These are phyloP conservation scores for Muscicapa striata DNA, from an alignment of 2,797 vertebrate species.

Conservation along the genomic window DNA sequence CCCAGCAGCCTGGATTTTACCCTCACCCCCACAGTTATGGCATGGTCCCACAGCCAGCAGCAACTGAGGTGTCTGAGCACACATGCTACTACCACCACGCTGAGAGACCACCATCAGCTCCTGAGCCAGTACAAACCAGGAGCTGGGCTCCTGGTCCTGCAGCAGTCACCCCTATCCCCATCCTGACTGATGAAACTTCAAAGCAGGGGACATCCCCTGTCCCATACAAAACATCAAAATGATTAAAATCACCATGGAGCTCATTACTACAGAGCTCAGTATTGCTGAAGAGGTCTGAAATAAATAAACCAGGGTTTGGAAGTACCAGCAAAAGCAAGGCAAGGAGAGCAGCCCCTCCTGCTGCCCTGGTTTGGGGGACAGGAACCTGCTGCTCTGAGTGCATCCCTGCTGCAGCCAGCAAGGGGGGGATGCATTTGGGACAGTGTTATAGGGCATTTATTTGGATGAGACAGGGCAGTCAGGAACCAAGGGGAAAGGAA, in stretches of 20 bases:
- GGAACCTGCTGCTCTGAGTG: not conserved
- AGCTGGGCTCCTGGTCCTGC: not conserved
- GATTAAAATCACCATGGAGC: not conserved
- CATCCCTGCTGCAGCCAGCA: rapidly evolving
- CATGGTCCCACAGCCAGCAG: not conserved
- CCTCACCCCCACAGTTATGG: not conserved
- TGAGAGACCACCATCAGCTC: not conserved
- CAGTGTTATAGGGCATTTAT: rapidly evolving
- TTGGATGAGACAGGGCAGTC: not conserved
- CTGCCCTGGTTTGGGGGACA: not conserved
- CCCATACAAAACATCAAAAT: not conserved
- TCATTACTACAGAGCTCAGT: not conserved
- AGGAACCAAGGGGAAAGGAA: not conserved
- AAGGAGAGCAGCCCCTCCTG: not conserved
- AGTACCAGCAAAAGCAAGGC: not conserved
- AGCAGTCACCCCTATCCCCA: not conserved
- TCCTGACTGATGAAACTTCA: not conserved
- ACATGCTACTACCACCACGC: not conserved
- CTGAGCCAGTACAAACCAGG: not conserved
- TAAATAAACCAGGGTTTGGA: not conserved
- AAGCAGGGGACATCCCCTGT: not conserved
- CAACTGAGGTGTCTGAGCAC: rapidly evolving
- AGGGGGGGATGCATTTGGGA: not conserved
- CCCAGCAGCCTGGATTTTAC: no score
- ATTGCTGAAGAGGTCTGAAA: not conserved